Percentiles rank a stretch among this genome's conserved stretches.
Conservation (phyloP, 2,113 vertebrate species). For the Pedionomus torquatus region DNA sequence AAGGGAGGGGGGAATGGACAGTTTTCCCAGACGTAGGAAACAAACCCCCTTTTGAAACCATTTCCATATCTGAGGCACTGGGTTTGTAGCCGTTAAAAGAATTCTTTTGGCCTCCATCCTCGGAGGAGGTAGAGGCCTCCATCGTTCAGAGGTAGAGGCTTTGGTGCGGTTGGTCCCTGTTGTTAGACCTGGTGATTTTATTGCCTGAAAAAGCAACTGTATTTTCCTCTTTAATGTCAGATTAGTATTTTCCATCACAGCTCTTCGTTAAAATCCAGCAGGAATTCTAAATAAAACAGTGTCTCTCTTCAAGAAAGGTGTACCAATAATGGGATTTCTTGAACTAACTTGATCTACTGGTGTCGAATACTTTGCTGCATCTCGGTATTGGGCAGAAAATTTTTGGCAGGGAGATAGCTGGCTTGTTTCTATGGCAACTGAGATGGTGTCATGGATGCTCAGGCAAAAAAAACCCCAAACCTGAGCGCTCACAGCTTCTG, state of each 20-base stretch:
- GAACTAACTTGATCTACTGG: neutral
- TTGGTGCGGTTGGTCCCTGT: neutral
- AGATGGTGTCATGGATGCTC: neutral
- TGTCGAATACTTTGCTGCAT: accelerated
- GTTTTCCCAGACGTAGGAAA: neutral
- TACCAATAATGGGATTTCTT: neutral
- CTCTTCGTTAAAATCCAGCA: neutral
- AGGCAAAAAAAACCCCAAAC: neutral
- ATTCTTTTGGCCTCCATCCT: neutral
- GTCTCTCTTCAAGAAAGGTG: neutral
- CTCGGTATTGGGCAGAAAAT: neutral
- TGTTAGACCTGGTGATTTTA: neutral
- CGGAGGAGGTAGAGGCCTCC: no score
- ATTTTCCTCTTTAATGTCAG: neutral
- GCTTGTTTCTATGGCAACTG: slow-evolving; percentile 47
- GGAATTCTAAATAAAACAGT: neutral
- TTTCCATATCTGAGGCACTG: neutral
- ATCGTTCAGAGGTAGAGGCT: neutral
- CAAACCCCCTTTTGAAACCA: neutral
- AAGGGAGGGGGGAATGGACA: neutral
- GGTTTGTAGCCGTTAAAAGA: neutral
- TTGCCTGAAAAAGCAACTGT: neutral
- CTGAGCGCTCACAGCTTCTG: neutral
- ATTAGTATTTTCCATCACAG: neutral
- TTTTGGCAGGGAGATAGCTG: slow-evolving; percentile 24